A percentile compares a stretch with the other conserved stretches of the same genome.
Evolutionary conservation across 2,797 vertebrate genomes (phyloP).

Genomic region (Pogoniulus pusillus): DNA sequence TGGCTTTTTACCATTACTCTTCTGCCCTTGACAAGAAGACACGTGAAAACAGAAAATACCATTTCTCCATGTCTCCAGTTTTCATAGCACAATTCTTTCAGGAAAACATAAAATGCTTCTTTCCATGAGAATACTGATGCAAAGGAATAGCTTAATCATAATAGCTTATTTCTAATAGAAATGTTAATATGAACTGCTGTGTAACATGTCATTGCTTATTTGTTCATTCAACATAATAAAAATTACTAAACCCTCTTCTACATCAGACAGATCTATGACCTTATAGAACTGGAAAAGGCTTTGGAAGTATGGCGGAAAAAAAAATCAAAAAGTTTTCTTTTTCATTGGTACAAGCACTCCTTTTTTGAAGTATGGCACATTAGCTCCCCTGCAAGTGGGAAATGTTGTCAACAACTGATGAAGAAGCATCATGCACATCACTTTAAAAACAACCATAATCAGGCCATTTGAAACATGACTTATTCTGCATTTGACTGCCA

Average conservation of each 20-base stretch:
- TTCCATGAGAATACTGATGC: not conserved
- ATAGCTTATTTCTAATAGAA: not conserved
- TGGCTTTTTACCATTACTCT: not conserved
- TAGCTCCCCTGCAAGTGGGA: not conserved
- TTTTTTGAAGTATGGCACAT: not conserved
- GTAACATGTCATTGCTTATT: not conserved
- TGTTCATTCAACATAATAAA: not conserved
- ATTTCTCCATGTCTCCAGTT: not conserved
- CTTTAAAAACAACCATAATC: not conserved
- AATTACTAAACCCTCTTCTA: not conserved
- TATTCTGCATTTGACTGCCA: not conserved
- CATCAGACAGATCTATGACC: not conserved
- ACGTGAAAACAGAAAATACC: not conserved
- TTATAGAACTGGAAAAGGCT: not conserved
- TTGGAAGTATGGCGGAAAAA: not conserved
- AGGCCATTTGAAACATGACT: not conserved
- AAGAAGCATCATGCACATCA: not conserved
- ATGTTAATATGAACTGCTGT: not conserved
- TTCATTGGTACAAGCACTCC: not conserved
- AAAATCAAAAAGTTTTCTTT: not conserved
- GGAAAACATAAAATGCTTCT: not conserved
- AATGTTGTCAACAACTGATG: not conserved
- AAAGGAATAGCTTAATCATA: not conserved
- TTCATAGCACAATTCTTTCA: not conserved
- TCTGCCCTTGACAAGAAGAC: not conserved